Base-by-base conservation (phyloP, 2,888 invertebrate species). In the Hyles lineata region DNA sequence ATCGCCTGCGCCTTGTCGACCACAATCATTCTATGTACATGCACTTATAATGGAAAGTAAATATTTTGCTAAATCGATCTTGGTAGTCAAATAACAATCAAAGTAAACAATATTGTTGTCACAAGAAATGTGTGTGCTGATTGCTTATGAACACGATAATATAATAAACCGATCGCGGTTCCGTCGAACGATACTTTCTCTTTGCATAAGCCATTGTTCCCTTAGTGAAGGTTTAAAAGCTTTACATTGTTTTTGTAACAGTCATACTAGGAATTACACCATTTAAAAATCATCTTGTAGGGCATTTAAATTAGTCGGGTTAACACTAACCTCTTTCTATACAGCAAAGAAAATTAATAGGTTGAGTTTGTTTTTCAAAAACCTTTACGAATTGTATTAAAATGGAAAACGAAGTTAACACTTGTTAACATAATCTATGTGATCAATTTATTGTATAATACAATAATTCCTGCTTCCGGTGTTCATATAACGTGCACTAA, bases 141-240 rank as follows among this genome's bases (percentile, higher is more conserved):
- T 85, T 82, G 81, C 81, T 86, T 85, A 80, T 74, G 85, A 84
- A 89, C 90, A 90, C 90, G 90, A 89, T 88, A 88, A 83, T 82
- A 84, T 87, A 87, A 83, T 82, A 83, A 82, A 83, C 81, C 82
- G 85, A 87, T 86, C 84, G 83, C 77, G 76, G 76, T 76, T 80
- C 79, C 80, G 55, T 80, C 84, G 83, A 82, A 83, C 81, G 78
- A 82, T 79, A 88, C 90, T 89, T 89, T 90, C 90, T 87, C 86
- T 83, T 79, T 75, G 70, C 82, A 73, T 76, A 75, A 75, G 74
- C 74, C 17, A 25, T 15, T 58, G 70, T 58, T 55, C 32, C 15
- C 55, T 29, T 55, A 32, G 55, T n/a, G 50, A 17, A 4, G 21
- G 21, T 35, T 32, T 11, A n/a, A 32, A 63, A 32, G 63, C 19